Percentiles rank a stretch among this genome's conserved stretches.
phyloP scores from a whole-genome alignment of 2,888 invertebrate genomes.

The Drosophila histrio region DNA sequence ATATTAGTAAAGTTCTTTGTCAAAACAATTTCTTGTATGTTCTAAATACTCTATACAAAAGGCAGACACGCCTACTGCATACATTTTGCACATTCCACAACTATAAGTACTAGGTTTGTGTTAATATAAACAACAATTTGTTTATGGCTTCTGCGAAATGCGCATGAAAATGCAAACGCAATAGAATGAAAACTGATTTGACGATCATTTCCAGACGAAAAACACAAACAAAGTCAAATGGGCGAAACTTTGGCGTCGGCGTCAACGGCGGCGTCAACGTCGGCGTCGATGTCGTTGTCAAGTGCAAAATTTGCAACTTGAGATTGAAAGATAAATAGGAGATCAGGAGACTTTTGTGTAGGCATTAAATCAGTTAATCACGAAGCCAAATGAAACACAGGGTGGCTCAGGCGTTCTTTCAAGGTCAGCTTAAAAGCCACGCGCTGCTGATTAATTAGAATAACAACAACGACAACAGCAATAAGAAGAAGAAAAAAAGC shows the following conservation, averaged over 20 bases:
- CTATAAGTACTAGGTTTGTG: too few relatives aligned
- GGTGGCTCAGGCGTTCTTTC: conserved; percentile 16
- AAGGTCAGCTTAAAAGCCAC: conserved; percentile 31
- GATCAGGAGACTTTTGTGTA: not conserved
- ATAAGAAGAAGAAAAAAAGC: not conserved
- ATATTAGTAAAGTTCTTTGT: too few relatives aligned
- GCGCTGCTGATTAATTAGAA: not conserved
- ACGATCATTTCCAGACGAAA: conserved; percentile 24
- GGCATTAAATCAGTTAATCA: conserved; percentile 21
- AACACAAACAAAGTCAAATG: conserved; percentile 5
- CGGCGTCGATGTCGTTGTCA: not conserved
- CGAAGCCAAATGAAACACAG: conserved; percentile 21
- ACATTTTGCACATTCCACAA: too few relatives aligned
- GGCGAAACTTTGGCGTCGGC: not conserved
- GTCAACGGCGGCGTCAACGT: not conserved
- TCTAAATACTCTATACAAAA: too few relatives aligned
- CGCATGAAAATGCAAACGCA: conserved; percentile 2
- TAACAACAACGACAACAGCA: not conserved
- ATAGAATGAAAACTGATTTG: conserved; percentile 25
- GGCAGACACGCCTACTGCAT: too few relatives aligned
- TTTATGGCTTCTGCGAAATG: not conserved
- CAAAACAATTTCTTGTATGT: too few relatives aligned
- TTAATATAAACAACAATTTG: not conserved
- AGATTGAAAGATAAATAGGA: not conserved
- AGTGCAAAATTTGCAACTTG: conserved; percentile 27